Evolutionary conservation across 2,888 invertebrate genomes (phyloP).

Genomic region (Oscheius onirici): DNA sequence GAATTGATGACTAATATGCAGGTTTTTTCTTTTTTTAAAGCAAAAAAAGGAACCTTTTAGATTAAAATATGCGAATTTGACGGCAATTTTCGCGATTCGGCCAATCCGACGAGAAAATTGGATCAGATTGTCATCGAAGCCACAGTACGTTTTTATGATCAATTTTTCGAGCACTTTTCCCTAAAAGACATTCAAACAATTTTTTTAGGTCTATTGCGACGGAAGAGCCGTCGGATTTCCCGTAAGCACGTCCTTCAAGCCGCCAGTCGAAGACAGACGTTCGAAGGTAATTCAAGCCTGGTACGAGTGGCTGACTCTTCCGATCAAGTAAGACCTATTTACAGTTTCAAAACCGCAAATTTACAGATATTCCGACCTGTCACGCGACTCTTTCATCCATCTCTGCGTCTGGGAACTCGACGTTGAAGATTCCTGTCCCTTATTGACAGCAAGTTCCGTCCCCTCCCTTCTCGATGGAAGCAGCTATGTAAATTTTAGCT

Average conservation of each 20-base stretch:
- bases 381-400: conserved; percentile 64
- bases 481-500: neutral
- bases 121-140: conserved; percentile 47
- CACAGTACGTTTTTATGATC: conserved; percentile 35
- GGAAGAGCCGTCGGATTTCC: conserved; percentile 59
- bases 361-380: conserved; percentile 61
- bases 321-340: conserved; percentile 44
- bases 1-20: conserved; percentile 50
- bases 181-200: too few relatives aligned
- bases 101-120: conserved; percentile 45
- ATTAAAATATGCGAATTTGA: conserved; percentile 51
- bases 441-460: neutral
- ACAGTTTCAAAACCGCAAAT: neutral
- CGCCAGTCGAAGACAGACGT: conserved; percentile 40
- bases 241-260: conserved; percentile 60
- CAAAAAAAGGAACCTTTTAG: conserved; percentile 14
- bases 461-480: neutral
- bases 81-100: conserved; percentile 47
- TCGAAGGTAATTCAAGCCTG: conserved; percentile 59
- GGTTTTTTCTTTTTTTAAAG: conserved; percentile 17
- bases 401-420: conserved; percentile 63
- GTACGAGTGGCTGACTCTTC: conserved; percentile 67
- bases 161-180: neutral
- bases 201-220: conserved; percentile 63
- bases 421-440: conserved; percentile 4